These are phyloP conservation scores for Diglossa cyanea DNA, from an alignment of 2,797 vertebrate genomes.

Conservation along the genomic window DNA sequence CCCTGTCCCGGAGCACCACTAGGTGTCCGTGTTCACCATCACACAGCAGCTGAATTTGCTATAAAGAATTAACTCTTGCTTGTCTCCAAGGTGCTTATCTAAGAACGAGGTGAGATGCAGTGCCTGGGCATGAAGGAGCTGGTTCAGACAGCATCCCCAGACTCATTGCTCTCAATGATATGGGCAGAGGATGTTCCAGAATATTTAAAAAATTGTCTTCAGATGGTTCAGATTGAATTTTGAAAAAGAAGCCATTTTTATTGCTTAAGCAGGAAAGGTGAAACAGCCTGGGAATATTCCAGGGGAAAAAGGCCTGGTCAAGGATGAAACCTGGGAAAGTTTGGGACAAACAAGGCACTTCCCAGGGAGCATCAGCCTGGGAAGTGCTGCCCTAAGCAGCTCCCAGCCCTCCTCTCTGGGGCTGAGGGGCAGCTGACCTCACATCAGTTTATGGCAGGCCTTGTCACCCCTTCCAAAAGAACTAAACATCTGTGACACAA, in stretches of 20 bases:
- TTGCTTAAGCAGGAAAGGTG: not conserved
- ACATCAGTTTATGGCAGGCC: not conserved
- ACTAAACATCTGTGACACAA: not conserved
- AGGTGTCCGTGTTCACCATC: slow-evolving; percentile 63
- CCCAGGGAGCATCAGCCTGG: not conserved
- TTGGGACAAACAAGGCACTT: not conserved
- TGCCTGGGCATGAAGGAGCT: not conserved
- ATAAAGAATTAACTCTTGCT: not conserved
- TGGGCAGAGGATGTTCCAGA: not conserved
- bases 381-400: not conserved
- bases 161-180: not conserved
- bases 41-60: not conserved
- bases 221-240: not conserved
- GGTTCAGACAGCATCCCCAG: not conserved
- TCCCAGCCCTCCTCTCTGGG: not conserved
- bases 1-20: not conserved
- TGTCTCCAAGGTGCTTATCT: not conserved
- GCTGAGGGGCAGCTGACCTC: not conserved
- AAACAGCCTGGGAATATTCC: not conserved
- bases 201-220: not conserved
- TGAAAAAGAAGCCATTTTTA: not conserved
- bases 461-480: not conserved
- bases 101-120: not conserved
- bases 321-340: not conserved
- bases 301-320: not conserved